Evolutionary conservation across 2,113 vertebrate genomes (phyloP).

Genomic region (Protobothrops mucrosquamatus): DNA sequence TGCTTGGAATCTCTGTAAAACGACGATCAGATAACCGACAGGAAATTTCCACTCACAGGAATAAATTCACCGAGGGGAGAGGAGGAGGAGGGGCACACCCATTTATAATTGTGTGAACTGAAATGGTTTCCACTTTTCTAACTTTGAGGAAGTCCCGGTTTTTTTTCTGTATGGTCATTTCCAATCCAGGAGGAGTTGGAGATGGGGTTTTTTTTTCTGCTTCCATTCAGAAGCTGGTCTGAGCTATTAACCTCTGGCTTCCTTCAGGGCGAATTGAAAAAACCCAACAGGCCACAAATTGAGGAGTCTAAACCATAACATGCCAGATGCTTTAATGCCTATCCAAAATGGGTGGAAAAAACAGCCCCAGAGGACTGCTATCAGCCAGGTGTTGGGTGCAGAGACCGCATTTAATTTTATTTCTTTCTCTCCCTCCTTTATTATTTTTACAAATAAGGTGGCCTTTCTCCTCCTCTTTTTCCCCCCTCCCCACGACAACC

Average conservation of each 20-base stretch:
- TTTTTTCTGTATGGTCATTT: neutral
- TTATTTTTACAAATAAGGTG: neutral
- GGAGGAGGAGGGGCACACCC: too few species aligned
- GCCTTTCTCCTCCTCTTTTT: too few species aligned
- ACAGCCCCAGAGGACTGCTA: neutral
- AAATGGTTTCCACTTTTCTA: slow-evolving; percentile 13
- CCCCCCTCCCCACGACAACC: too few species aligned
- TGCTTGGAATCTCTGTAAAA: slow-evolving; percentile 7
- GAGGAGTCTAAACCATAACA: neutral
- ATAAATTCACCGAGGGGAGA: neutral
- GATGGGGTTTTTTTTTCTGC: neutral
- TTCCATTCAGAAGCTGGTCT: neutral
- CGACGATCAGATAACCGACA: slow-evolving; percentile 27
- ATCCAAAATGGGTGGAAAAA: neutral
- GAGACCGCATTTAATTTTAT: neutral
- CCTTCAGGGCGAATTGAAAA: neutral
- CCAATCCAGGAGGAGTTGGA: neutral
- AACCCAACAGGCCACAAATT: neutral
- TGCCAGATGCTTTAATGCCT: too few species aligned
- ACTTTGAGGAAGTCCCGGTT: neutral
- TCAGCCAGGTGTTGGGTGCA: neutral
- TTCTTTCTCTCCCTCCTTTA: neutral
- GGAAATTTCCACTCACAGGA: slow-evolving; percentile 17
- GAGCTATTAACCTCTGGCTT: neutral
- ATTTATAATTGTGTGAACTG: neutral